phyloP scores from a whole-genome alignment of 2,888 invertebrate species.

The Agrotis clavis region DNA sequence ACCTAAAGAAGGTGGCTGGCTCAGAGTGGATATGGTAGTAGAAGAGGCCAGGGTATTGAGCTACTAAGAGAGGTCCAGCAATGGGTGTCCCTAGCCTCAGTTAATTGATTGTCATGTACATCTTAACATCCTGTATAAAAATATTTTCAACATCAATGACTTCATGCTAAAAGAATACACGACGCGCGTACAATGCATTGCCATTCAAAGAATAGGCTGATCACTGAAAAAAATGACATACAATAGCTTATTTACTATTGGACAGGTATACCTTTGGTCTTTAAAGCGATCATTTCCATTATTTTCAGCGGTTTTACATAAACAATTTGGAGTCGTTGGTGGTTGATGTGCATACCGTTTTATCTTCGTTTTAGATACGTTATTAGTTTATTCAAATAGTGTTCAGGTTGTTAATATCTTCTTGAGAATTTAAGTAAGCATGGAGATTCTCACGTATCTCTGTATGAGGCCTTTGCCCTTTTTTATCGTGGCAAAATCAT shows the following conservation, averaged over 20 bases:
- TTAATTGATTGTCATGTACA: not conserved
- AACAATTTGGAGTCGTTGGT: not conserved
- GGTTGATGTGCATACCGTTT: not conserved
- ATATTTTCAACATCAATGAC: constrained; percentile 82
- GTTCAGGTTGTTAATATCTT: not conserved
- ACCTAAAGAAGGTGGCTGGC: no score
- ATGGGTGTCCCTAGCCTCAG: not conserved
- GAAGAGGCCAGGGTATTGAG: not conserved
- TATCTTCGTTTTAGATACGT: not conserved
- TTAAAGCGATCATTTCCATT: constrained; percentile 17
- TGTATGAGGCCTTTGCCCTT: not conserved
- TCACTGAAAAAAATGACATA: constrained; percentile 56
- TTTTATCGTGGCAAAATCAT: no score
- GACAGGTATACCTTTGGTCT: constrained; percentile 26
- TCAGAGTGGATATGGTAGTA: not conserved
- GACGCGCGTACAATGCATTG: constrained; percentile 46
- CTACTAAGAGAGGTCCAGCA: not conserved
- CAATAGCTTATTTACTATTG: constrained; percentile 50
- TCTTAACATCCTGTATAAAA: constrained; percentile 73
- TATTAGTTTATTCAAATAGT: not conserved
- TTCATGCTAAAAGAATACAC: constrained; percentile 84
- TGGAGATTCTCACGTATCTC: not conserved
- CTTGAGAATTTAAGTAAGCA: not conserved
- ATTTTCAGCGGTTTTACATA: not conserved
- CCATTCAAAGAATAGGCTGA: constrained; percentile 73